These are phyloP conservation scores for Drosophila testacea DNA, from an alignment of 2,888 invertebrate genomes.

Conservation along the genomic window DNA sequence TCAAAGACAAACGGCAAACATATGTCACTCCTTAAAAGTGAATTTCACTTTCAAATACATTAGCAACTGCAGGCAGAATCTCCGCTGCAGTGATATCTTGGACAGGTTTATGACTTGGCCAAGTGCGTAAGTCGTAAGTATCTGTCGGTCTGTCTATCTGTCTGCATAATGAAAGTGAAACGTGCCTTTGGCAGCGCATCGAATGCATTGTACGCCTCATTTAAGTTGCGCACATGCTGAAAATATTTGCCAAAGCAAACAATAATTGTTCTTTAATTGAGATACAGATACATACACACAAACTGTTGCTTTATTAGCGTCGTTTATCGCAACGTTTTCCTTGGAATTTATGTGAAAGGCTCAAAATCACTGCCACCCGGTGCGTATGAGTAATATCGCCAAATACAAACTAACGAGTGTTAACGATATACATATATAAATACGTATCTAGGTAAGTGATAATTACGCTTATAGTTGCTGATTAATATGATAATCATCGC, in stretches of 20 bases:
- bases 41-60: constrained; percentile 63
- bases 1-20: constrained; percentile 55
- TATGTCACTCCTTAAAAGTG: constrained; percentile 41
- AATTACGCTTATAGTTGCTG: constrained; percentile 39
- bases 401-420: constrained; percentile 1
- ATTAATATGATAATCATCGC: constrained; percentile 39
- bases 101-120: constrained; percentile 62
- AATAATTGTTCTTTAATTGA: constrained; percentile 65
- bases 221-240: constrained; percentile 58
- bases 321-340: constrained; percentile 35
- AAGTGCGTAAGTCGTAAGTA: constrained; percentile 43
- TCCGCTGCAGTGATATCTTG: constrained; percentile 31
- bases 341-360: constrained; percentile 37
- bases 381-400: constrained; percentile 55
- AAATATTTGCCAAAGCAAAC: constrained; percentile 62
- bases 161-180: constrained; percentile 54
- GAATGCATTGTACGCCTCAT: constrained; percentile 49
- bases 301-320: constrained; percentile 17
- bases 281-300: constrained; percentile 4
- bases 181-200: constrained; percentile 45
- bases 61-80: constrained; percentile 38
- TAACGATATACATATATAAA: not conserved
- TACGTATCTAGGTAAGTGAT: not conserved
- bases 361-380: constrained; percentile 35
- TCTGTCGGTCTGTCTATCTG: not conserved